Evolutionary conservation across 2,888 invertebrate genomes (phyloP).

Genomic region (Chromoteleia sp.): DNA sequence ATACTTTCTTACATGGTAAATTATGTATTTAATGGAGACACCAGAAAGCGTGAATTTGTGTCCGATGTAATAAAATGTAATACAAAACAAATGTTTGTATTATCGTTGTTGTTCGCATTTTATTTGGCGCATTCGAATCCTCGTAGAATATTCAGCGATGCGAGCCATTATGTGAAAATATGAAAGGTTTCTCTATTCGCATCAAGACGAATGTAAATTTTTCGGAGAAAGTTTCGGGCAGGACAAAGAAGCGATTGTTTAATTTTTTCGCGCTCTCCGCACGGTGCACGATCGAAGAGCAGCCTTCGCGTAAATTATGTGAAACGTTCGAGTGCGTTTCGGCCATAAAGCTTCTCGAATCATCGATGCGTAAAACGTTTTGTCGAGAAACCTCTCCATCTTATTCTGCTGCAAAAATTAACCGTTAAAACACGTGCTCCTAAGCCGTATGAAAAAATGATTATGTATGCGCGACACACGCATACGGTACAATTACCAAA

Average conservation of each 20-base stretch:
- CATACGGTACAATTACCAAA: neutral
- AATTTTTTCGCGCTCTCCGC: conserved; percentile 59
- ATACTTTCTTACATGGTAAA: no score
- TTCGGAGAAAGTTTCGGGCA: conserved; percentile 59
- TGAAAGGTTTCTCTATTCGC: conserved; percentile 51
- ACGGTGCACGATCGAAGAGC: conserved; percentile 63
- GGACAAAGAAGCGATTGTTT: conserved; percentile 68
- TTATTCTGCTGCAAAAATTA: conserved; percentile 55
- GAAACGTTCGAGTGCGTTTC: conserved; percentile 70
- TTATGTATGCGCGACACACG: conserved; percentile 46
- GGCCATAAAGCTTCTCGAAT: conserved; percentile 59
- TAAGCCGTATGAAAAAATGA: conserved; percentile 43
- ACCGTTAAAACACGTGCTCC: conserved; percentile 65
- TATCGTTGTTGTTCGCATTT: conserved; percentile 1
- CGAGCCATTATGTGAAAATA: conserved; percentile 44
- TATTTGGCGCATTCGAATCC: neutral
- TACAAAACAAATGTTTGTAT: no score
- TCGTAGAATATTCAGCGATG: conserved; percentile 37
- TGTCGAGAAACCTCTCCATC: conserved; percentile 58
- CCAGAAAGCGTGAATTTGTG: no score
- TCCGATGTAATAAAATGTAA: no score
- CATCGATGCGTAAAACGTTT: conserved; percentile 68
- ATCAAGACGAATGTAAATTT: conserved; percentile 64
- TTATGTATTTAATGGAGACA: no score
- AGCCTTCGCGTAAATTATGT: conserved; percentile 70